Percentiles rank a stretch among this genome's conserved stretches.
These are phyloP conservation scores for Zaprionus gabonicus DNA, from an alignment of 1,140 invertebrate species.

Conservation along the genomic window DNA sequence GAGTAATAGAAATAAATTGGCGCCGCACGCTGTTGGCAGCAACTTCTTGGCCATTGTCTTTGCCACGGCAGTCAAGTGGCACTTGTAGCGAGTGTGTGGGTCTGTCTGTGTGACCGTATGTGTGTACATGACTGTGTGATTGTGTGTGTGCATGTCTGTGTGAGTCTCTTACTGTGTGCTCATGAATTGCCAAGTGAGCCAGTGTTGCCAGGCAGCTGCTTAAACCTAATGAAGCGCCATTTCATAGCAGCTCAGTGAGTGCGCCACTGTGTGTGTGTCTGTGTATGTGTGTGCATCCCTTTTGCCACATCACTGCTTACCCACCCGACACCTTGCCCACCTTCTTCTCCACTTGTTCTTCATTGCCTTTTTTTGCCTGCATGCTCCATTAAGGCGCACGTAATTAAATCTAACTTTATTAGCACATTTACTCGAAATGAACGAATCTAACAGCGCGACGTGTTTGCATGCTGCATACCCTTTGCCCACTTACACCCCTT, in stretches of 20 bases:
- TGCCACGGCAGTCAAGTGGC: constrained; percentile 59
- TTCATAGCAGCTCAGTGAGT: constrained; percentile 22
- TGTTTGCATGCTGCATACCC: constrained; percentile 33
- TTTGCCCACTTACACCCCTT: not conserved
- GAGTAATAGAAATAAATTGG: constrained; percentile 76
- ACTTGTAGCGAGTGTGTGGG: constrained; percentile 44
- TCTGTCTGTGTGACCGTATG: not conserved
- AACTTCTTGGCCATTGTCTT: constrained; percentile 57
- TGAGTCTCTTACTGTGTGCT: constrained; percentile 28
- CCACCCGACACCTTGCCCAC: not conserved
- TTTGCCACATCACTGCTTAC: not conserved
- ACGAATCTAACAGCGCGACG: constrained; percentile 16
- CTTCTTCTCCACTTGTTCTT: not conserved
- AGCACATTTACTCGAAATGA: constrained; percentile 62
- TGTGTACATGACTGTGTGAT: not conserved
- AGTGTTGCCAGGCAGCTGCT: constrained; percentile 71
- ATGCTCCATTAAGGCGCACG: constrained; percentile 69
- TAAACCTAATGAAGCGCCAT: constrained; percentile 66
- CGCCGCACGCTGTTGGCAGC: constrained; percentile 63
- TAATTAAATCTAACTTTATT: constrained; percentile 80
- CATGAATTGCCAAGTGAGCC: constrained; percentile 76
- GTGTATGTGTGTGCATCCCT: constrained; percentile 1
- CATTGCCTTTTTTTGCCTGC: constrained; percentile 24
- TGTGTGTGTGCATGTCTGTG: constrained; percentile 4
- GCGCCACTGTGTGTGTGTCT: constrained; percentile 13